Evolutionary conservation across 2,888 invertebrate species (phyloP).

Genomic region (Frankliniella intonsa): DNA sequence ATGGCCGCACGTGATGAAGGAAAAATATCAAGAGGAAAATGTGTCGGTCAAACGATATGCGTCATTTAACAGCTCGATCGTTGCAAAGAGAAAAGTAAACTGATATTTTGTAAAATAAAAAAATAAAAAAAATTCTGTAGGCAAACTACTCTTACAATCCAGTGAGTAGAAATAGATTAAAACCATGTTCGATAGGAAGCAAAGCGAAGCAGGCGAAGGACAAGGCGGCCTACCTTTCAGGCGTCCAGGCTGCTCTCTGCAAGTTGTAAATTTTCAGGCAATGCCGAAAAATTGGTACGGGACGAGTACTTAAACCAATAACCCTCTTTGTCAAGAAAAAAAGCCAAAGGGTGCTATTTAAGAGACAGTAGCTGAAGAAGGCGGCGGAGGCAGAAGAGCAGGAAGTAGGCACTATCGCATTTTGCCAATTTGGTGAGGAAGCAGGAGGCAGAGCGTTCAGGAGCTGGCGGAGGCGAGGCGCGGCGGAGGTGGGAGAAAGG

Average conservation of each 20-base stretch:
- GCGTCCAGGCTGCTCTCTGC: no score
- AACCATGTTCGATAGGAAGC: no score
- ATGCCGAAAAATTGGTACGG: no score
- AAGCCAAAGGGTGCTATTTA: neutral
- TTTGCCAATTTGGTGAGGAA: neutral
- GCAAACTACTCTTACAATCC: no score
- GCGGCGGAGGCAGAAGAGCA: neutral
- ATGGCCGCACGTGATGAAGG: neutral
- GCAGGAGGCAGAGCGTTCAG: neutral
- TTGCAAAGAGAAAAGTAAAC: neutral
- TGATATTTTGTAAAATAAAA: no score
- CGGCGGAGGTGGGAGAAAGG: neutral
- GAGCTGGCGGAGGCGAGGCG: neutral
- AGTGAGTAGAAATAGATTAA: no score
- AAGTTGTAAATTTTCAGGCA: no score
- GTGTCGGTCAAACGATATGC: no score
- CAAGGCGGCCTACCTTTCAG: no score
- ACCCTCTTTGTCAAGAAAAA: neutral
- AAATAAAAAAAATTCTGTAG: neutral
- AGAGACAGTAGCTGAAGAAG: neutral
- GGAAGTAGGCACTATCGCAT: neutral
- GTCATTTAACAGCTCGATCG: neutral
- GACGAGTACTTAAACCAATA: no score
- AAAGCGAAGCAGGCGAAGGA: no score
- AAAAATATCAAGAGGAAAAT: no score